phyloP scores from a whole-genome alignment of 2,113 vertebrate genomes.

The Semnornis frantzii region DNA sequence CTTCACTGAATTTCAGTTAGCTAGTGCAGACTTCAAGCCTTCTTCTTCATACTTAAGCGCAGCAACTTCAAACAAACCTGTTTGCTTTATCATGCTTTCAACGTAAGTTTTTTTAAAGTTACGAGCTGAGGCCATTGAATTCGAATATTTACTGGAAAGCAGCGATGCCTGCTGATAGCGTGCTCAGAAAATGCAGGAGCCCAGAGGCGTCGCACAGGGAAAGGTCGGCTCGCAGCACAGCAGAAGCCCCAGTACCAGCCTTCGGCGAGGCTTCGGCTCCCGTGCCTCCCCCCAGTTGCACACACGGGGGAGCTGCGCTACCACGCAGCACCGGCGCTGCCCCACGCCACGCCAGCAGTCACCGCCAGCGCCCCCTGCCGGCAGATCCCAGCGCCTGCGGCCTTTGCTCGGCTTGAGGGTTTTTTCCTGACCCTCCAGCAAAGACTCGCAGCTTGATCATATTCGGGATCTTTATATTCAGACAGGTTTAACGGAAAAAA shows the following conservation, averaged over 20 bases:
- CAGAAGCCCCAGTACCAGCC: too few species aligned
- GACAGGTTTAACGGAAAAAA: accelerated
- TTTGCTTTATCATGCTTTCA: not conserved
- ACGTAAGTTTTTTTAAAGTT: accelerated
- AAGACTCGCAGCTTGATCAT: accelerated
- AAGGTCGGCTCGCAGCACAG: not conserved
- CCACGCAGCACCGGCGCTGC: not conserved
- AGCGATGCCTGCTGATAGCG: not conserved
- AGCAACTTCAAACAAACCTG: not conserved
- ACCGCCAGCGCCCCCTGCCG: too few species aligned
- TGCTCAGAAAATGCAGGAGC: accelerated
- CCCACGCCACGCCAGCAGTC: not conserved
- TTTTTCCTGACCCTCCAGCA: not conserved
- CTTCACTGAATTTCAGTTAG: not conserved
- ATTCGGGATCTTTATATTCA: accelerated
- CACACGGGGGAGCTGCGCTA: slow-evolving; percentile 57
- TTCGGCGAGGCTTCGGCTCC: too few species aligned
- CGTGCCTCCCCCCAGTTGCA: not conserved
- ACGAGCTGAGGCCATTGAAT: accelerated
- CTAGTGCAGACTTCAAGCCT: not conserved
- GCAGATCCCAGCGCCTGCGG: not conserved
- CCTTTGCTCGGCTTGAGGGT: not conserved
- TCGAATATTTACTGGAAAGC: accelerated
- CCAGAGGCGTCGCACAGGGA: accelerated
- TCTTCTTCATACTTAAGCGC: not conserved